phyloP scores from a whole-genome alignment of 1,140 invertebrate genomes.

The Drosophila novamexicana region DNA sequence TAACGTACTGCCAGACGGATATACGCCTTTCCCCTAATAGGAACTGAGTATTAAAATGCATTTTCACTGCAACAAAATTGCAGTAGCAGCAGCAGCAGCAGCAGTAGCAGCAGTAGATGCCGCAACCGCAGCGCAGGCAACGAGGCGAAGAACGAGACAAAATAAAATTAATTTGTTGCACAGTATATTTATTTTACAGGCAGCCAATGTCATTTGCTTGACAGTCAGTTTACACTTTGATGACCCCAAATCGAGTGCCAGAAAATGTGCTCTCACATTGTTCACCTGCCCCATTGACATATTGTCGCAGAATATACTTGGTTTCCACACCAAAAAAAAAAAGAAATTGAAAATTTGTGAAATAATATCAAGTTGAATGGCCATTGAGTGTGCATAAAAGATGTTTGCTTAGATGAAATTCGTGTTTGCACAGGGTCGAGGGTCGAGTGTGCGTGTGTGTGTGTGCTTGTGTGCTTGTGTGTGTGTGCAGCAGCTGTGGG shows the following conservation, averaged over 20 bases:
- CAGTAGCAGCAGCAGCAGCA: not conserved
- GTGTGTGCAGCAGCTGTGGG: slow-evolving; percentile 9
- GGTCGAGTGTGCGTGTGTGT: not conserved
- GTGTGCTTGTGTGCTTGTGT: slow-evolving; percentile 2
- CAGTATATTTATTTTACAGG: not conserved
- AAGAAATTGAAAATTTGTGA: slow-evolving; percentile 59
- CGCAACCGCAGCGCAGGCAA: not conserved
- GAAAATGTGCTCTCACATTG: slow-evolving; percentile 3
- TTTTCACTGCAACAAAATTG: slow-evolving; percentile 19
- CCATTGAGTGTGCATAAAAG: slow-evolving; percentile 68
- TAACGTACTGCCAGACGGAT: not conserved
- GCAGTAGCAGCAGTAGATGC: not conserved
- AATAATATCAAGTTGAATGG: slow-evolving; percentile 76
- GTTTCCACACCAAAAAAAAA: not conserved
- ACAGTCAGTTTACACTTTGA: slow-evolving; percentile 27
- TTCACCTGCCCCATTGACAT: slow-evolving; percentile 3
- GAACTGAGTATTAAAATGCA: slow-evolving; percentile 3
- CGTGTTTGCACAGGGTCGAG: slow-evolving; percentile 59
- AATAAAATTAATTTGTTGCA: slow-evolving; percentile 59
- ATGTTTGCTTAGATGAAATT: slow-evolving; percentile 65
- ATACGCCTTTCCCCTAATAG: not conserved
- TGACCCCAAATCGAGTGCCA: slow-evolving; percentile 51
- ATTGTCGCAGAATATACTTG: not conserved
- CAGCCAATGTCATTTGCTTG: slow-evolving; percentile 29
- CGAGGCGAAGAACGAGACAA: slow-evolving; percentile 3